A percentile compares a stretch with the other conserved stretches of the same genome.
Conservation (phyloP, 2,888 invertebrate genomes). For the Blastobasis adustella region DNA sequence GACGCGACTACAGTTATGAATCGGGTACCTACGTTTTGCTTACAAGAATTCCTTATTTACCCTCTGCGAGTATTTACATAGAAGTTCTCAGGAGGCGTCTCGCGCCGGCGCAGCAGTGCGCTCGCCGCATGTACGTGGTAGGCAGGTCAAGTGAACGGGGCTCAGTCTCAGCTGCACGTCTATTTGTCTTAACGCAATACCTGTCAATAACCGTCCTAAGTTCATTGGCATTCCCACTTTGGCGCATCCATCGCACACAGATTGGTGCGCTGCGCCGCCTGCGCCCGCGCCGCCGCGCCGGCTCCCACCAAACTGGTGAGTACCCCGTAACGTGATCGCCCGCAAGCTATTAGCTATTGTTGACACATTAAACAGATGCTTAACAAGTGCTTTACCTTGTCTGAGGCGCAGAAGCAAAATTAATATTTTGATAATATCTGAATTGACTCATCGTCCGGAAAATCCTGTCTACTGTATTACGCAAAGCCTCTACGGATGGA, state of each 20-base stretch:
- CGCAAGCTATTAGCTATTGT: conserved; percentile 62
- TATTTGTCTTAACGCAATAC: conserved; percentile 74
- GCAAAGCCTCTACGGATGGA: no score
- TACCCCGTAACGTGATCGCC: conserved; percentile 57
- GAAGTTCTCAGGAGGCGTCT: conserved; percentile 63
- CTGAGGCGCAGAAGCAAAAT: no score
- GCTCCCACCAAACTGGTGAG: conserved; percentile 56
- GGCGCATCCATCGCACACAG: conserved; percentile 66
- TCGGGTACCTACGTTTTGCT: conserved; percentile 36
- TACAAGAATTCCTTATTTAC: conserved; percentile 65
- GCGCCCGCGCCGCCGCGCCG: conserved; percentile 24
- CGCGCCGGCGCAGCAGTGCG: conserved; percentile 32
- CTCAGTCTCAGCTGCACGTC: conserved; percentile 63
- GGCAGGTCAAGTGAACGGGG: conserved; percentile 65
- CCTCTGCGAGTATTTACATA: conserved; percentile 60
- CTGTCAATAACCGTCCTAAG: conserved; percentile 71
- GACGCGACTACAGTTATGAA: conserved; percentile 19
- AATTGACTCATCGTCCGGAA: no score
- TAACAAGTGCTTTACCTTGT: no score
- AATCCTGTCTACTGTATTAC: no score
- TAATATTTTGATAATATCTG: no score
- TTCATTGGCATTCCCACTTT: conserved; percentile 71
- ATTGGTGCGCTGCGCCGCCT: conserved; percentile 50
- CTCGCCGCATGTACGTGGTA: conserved; percentile 24
- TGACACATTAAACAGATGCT: conserved; percentile 37